Evolutionary conservation across 37 sponge, comb jelly and placozoan species (phyloP).

Genomic region (Crambe crambe): DNA sequence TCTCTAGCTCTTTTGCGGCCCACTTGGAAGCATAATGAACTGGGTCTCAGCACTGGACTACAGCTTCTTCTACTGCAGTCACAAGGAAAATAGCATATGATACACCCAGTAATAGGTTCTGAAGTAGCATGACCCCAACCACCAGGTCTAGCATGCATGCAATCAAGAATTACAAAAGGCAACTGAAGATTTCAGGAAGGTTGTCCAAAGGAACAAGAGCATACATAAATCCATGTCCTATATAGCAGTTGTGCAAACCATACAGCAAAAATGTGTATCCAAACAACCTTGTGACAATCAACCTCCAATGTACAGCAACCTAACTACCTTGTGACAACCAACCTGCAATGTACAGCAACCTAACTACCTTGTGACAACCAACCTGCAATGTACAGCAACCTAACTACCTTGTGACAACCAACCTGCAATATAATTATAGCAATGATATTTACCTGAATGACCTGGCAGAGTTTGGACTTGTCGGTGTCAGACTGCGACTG

Average conservation of each 20-base stretch:
- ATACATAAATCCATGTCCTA: no score
- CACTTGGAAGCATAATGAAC: constrained; percentile 11
- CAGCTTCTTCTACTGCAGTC: constrained; percentile 35
- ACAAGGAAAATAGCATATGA: not conserved
- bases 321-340: no score
- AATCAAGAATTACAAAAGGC: no score
- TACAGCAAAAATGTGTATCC: not conserved
- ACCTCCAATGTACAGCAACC: no score
- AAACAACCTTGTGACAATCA: not conserved
- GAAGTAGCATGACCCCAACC: no score
- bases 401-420: not conserved
- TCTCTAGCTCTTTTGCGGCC: constrained; percentile 31
- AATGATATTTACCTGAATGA: constrained; percentile 28
- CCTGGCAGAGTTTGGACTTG: constrained; percentile 33
- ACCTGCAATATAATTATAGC: not conserved
- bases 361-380: not conserved
- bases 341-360: no score
- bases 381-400: no score
- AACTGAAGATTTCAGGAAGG: no score
- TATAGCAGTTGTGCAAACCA: not conserved
- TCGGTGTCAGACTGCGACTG: constrained; percentile 46
- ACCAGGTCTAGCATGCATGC: no score
- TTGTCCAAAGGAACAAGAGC: no score
- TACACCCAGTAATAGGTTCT: no score
- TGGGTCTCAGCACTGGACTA: constrained; percentile 50